Base-by-base conservation (phyloP, 2,113 vertebrate genomes). In the Podocnemis expansa region DNA sequence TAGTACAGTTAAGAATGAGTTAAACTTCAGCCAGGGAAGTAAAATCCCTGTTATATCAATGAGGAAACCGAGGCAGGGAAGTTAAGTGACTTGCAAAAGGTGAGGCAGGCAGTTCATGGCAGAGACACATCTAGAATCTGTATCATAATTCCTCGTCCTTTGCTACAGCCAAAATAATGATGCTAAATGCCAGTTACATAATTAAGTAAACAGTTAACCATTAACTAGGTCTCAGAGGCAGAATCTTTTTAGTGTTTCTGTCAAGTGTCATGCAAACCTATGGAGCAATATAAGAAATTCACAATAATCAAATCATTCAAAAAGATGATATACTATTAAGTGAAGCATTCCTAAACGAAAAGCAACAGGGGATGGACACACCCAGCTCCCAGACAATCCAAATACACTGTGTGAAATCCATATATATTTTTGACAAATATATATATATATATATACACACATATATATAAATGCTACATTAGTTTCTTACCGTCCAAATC, bases 281-380 rank as follows among this genome's bases (percentile, higher is more conserved):
- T 3, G 41, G 43, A 29, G 41, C 12, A 45, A 96, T 92, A 95
- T 22, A 96, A 97, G 51, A 41, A 92, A 78, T 81, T 78, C 67
- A 10, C 10, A 93, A 76, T 94, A 94, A 95, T 82, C 45, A 89
- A 94, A 94, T 92, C 88, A 94, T 95, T 86, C 38, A n/a, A 88
- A 80, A 93, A 96, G 93, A 92, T 95, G 94, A 94, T 80, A 47
- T 21, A 63, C 45, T 94, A 85, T 47, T 4, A 94, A 96, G 95
- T 94, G 1, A 94, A 93, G 90, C 73, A 95, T 88, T 94, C 85
- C 80, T 73, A 70, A 94, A 96, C 94, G 95, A 95, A 97, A 97
- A 58, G 82, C 78, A 90, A 10, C 78, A 17, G 79, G 29, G 76
- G 89, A 78, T 91, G 80, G 87, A 88, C 67, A 91, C 10, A 17